phyloP scores from a whole-genome alignment of 1,140 invertebrate species.

The Orchesella cincta region DNA sequence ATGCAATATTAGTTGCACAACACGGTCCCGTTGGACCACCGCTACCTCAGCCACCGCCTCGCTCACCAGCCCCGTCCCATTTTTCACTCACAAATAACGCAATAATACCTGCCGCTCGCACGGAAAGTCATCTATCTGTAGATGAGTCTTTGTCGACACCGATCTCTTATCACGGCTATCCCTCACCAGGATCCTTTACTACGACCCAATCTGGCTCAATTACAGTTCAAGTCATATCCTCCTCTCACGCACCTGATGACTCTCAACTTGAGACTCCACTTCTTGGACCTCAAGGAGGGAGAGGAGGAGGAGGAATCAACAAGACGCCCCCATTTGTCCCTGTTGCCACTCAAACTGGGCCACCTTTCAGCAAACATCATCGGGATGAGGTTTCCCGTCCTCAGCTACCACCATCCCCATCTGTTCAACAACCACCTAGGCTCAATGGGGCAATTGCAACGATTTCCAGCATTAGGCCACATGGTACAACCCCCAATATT shows the following conservation, averaged over 20 bases:
- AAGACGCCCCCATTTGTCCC: slow-evolving; percentile 45
- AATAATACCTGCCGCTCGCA: slow-evolving; percentile 54
- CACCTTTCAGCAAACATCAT: slow-evolving; percentile 36
- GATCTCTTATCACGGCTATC: slow-evolving; percentile 54
- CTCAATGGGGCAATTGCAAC: slow-evolving; percentile 41
- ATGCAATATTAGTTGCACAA: slow-evolving; percentile 26
- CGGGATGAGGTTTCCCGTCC: slow-evolving; percentile 21
- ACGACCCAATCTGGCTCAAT: slow-evolving; percentile 55
- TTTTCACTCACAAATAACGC: slow-evolving; percentile 45
- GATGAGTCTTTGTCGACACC: slow-evolving; percentile 57
- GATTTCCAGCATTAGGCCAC: slow-evolving; percentile 45
- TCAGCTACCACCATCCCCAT: slow-evolving; percentile 1
- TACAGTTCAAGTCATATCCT: slow-evolving; percentile 59
- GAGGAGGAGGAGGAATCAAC: slow-evolving; percentile 22
- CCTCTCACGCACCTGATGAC: slow-evolving; percentile 56
- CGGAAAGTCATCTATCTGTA: slow-evolving; percentile 55
- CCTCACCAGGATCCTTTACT: slow-evolving; percentile 52
- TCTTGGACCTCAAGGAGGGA: slow-evolving; percentile 50
- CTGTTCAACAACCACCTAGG: slow-evolving; percentile 9
- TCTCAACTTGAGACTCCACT: slow-evolving; percentile 62
- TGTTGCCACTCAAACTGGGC: slow-evolving; percentile 17
- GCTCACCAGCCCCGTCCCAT: slow-evolving; percentile 12
- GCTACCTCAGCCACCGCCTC: background rate
- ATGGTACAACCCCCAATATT: slow-evolving; percentile 43
- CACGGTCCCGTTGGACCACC: slow-evolving; percentile 9